Evolutionary conservation across 2,888 invertebrate genomes (phyloP), one percentile per base, ranked within the genome.

Genomic region (Villa cingulata): DNA sequence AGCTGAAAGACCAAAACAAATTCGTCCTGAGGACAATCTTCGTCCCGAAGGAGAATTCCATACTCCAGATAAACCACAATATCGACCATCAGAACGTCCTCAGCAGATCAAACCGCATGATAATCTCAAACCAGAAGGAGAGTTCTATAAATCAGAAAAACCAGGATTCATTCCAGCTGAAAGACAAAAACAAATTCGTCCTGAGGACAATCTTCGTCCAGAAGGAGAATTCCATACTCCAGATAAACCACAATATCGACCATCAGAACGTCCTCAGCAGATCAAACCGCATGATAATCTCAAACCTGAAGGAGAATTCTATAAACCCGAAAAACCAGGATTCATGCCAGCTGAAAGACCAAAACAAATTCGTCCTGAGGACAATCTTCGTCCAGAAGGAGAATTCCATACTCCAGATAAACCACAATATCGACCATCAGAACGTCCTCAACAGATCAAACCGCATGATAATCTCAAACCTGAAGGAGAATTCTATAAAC

Each of bases 371-470:
- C 63, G 62, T 34, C 78, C 76, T 10, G 67, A 60, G 42, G 77
- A 77, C 54, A 78, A 77, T 59, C 59, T 78, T 1, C 64, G 60
- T 52, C 70, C 72, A 15, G 75, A 74, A 56, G 77, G 70, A 38
- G 60, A 63, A 0, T 64, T 67, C 54, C 37, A 53, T 20, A 17
- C 40, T 2, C 53, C 52, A 12, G 51, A 49, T n/a, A 54, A 52
- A 23, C 46, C 48, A 5, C 16, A 37, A 4, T 50, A 41, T 32
- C 27, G 43, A 3, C 51, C 54, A 16, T 47, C 51, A 18, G 53
- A 54, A 19, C 27, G 41, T 16, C 45, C 16, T 9, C 29, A 44
- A 32, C 46, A 39, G 39, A 18, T 49, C 48, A 70, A 69, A 10
- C 61, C 49, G 3, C 60, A 70, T 14, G 78, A 77, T 57, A 77